Conservation (phyloP, 2,113 vertebrate species). For the Zingel zingel region DNA sequence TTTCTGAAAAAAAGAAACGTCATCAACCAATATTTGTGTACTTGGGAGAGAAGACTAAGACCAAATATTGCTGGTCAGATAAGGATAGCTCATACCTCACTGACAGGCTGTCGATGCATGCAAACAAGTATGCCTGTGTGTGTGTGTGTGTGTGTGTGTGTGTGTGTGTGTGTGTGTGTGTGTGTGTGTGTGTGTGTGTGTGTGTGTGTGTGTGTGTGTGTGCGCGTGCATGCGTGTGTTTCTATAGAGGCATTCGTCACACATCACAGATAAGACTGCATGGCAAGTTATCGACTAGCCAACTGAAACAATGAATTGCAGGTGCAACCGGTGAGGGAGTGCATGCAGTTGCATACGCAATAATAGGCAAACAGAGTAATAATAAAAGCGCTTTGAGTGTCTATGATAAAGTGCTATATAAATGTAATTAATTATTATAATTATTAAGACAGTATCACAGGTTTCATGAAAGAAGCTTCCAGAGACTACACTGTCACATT, state of each 20-base stretch:
- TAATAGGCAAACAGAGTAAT: too few relatives aligned
- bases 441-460: background rate
- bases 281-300: background rate
- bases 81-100: slow-evolving; percentile 28
- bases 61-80: slow-evolving; percentile 3
- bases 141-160: too few relatives aligned
- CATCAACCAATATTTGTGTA: too few relatives aligned
- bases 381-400: too few relatives aligned
- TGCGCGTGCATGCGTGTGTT: background rate
- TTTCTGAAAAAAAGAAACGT: background rate
- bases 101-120: slow-evolving; percentile 48
- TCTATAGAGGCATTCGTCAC: background rate
- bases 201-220: background rate
- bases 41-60: slow-evolving; percentile 6
- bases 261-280: slow-evolving; percentile 15
- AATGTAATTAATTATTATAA: too few relatives aligned
- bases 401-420: too few relatives aligned
- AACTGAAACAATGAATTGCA: background rate
- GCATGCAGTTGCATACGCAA: too few relatives aligned
- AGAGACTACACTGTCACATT: background rate
- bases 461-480: background rate
- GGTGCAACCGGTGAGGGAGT: background rate
- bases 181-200: too few relatives aligned
- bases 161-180: too few relatives aligned
- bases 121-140: slow-evolving; percentile 10